These are phyloP conservation scores for Charina bottae DNA, from an alignment of 2,113 vertebrate species.

Conservation along the genomic window DNA sequence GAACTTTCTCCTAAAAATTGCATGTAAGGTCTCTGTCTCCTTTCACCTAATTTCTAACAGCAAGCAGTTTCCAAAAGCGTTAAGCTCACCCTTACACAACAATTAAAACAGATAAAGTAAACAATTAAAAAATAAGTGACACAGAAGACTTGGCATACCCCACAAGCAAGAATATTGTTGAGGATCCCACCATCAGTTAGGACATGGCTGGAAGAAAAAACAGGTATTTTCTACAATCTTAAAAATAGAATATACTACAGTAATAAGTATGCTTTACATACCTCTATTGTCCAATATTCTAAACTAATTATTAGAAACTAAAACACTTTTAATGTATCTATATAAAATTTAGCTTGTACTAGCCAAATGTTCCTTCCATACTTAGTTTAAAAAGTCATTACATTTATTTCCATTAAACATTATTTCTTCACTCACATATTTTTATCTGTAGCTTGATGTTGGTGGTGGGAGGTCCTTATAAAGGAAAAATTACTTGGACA, in stretches of 20 bases:
- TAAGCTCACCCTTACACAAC: too few species aligned
- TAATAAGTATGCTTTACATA: neutral
- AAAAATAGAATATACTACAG: neutral
- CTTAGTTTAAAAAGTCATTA: neutral
- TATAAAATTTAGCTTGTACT: neutral
- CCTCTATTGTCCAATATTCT: neutral
- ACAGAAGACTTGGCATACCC: neutral
- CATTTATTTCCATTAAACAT: neutral
- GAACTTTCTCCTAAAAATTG: too few species aligned
- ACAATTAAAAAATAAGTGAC: neutral
- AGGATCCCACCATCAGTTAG: neutral
- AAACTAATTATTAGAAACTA: neutral
- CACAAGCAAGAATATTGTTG: neutral
- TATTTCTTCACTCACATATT: neutral
- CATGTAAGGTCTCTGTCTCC: too few species aligned
- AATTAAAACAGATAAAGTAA: neutral
- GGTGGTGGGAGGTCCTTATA: neutral
- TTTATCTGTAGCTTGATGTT: neutral
- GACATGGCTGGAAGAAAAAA: neutral
- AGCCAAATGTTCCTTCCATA: neutral
- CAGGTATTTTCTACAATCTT: neutral
- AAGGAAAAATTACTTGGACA: neutral
- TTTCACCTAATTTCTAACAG: too few species aligned
- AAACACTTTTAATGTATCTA: neutral
- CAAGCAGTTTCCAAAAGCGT: too few species aligned